Evolutionary conservation across 2,113 vertebrate genomes (phyloP).

Genomic region (Bubo blakistoni): DNA sequence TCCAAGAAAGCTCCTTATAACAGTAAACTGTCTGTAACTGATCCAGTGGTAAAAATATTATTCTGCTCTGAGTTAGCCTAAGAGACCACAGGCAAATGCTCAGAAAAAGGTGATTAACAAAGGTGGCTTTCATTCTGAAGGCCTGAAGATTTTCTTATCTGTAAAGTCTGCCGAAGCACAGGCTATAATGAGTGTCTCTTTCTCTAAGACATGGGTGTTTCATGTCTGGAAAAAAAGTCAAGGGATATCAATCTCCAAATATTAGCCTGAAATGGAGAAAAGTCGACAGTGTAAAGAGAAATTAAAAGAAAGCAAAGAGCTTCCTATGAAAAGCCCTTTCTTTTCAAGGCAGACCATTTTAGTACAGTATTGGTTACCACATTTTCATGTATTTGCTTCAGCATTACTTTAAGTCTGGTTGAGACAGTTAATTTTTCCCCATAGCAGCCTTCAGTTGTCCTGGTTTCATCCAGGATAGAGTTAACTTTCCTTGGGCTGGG

Average conservation of each 20-base stretch:
- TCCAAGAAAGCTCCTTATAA: not conserved
- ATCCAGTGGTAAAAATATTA: not conserved
- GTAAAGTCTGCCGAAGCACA: not conserved
- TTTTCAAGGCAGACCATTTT: not conserved
- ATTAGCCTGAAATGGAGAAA: not conserved
- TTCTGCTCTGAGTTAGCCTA: not conserved
- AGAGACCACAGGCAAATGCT: not conserved
- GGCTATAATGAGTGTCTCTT: not conserved
- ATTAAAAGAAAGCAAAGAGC: not conserved
- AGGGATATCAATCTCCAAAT: not conserved
- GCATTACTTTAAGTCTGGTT: not conserved
- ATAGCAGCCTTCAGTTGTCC: too few relatives aligned
- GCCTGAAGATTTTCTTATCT: not conserved
- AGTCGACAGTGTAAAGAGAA: not conserved
- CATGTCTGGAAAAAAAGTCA: not conserved
- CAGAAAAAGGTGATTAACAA: slow-evolving; percentile 14
- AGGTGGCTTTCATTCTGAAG: slow-evolving; percentile 25
- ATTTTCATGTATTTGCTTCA: not conserved
- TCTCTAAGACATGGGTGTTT: not conserved
- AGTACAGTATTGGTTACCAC: not conserved
- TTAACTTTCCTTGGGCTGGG: too few relatives aligned
- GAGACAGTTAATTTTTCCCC: too few relatives aligned
- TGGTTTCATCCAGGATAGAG: too few relatives aligned
- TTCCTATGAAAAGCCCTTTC: not conserved
- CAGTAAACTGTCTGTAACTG: not conserved